A percentile compares a stretch with the other conserved stretches of the same genome.
These are phyloP conservation scores for Brachionus sp. DNA, from an alignment of 1,140 invertebrate genomes.

Conservation along the genomic window DNA sequence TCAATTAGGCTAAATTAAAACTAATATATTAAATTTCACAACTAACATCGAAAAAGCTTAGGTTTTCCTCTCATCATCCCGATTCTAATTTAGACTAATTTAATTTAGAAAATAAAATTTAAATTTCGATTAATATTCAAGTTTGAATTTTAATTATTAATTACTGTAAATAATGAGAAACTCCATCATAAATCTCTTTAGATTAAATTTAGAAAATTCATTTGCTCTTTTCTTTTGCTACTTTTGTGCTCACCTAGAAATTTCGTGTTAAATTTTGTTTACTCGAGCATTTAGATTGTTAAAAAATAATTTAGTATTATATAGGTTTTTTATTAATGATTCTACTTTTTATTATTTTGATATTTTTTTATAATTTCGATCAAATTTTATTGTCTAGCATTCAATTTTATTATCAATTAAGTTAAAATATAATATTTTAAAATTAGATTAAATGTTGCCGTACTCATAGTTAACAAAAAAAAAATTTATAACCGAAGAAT, in stretches of 20 bases:
- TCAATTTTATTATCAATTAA: conserved; percentile 41
- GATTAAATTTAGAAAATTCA: background rate
- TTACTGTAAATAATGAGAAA: conserved; percentile 25
- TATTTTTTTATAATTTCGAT: background rate
- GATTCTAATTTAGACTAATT: background rate
- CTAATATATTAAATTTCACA: background rate
- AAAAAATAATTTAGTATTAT: conserved; percentile 14
- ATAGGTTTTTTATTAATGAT: conserved; percentile 1
- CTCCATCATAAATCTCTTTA: background rate
- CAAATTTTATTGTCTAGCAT: conserved; percentile 28
- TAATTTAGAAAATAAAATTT: background rate
- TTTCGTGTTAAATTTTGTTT: conserved; percentile 25
- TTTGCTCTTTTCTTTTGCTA: background rate
- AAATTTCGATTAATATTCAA: background rate
- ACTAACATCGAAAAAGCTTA: background rate
- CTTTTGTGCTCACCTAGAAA: background rate
- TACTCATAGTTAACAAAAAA: background rate
- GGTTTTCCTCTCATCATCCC: background rate
- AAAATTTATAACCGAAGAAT: background rate
- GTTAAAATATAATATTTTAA: conserved; percentile 31
- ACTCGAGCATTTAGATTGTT: conserved; percentile 32
- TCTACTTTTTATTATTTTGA: background rate
- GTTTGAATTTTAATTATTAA: background rate
- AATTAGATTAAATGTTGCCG: conserved; percentile 31
- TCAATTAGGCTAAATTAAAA: background rate